These are phyloP conservation scores for Choloepus didactylus DNA, from an alignment of 2,797 vertebrate species.

Conservation along the genomic window DNA sequence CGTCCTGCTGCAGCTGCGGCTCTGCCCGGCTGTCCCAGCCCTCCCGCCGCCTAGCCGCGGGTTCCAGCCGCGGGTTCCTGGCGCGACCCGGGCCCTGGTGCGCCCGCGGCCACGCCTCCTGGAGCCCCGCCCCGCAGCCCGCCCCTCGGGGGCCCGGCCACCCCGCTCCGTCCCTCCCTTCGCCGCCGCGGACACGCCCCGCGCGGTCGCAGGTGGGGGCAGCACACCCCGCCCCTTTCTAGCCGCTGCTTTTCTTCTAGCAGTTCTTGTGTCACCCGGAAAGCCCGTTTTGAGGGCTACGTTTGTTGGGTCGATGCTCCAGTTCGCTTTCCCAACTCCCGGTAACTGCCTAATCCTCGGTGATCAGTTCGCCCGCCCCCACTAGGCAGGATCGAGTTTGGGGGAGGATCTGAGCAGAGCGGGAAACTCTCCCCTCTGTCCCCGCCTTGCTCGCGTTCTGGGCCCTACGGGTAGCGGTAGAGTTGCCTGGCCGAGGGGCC, in stretches of 20 bases:
- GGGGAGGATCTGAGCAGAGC: background rate
- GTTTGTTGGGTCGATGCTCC: background rate
- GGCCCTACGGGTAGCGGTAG: background rate
- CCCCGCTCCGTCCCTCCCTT: background rate
- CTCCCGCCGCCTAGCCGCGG: background rate
- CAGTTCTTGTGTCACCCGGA: fast-evolving
- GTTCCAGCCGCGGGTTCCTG: background rate
- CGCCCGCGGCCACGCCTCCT: background rate
- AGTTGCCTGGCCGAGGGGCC: fast-evolving
- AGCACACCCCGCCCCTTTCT: fast-evolving
- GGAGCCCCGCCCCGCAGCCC: background rate
- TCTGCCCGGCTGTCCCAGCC: constrained; percentile 27
- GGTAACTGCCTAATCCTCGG: background rate
- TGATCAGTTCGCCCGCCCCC: background rate
- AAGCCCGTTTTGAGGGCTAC: background rate
- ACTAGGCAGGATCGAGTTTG: background rate
- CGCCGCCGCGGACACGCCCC: background rate
- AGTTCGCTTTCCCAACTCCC: background rate
- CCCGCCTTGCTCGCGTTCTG: background rate
- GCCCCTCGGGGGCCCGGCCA: background rate
- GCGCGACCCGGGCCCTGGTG: background rate
- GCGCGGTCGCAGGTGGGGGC: constrained; percentile 26
- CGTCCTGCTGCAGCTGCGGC: constrained; percentile 70
- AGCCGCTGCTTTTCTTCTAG: fast-evolving
- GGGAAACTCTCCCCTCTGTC: background rate